Evolutionary conservation across 2,888 invertebrate species (phyloP), one percentile per base, ranked within the genome.

Genomic region (Drosophila austrosaltans): DNA sequence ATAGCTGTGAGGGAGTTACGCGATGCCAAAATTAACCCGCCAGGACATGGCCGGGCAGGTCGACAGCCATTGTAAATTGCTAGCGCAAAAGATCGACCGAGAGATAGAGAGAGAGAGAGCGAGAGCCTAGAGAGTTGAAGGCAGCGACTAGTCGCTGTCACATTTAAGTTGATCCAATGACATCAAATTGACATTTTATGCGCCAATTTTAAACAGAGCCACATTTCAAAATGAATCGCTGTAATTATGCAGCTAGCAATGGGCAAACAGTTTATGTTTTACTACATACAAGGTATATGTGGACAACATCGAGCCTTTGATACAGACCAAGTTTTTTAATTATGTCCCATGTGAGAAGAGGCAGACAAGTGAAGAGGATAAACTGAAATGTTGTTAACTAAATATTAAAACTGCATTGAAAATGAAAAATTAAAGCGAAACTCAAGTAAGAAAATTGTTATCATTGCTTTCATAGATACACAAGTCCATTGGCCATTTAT

Each of bases 81-180:
- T 78, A 69, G 69, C 59, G 68, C 39, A 53, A 32, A 22, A 20
- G 16, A 16, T 16, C 12, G 4, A 54, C 54, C 30, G 61, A 7
- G 8, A 22, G 48, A 22, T 20, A 48, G 48, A 10, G 25, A 16
- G 16, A 16, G 16, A 16, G 16, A 16, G 16, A 16, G 44, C 1
- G 6, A 42, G 16, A 42, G 42, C n/a, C 36, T 10, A 36, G 42
- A 42, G 42, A 42, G 12, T 42, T 42, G 42, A 57, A 71, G 63
- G 53, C 70, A 70, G 40, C 68, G 54, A 54, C 75, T 57, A 42
- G 48, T 42, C 63, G 25, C 53, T 57, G 40, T 72, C 76, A 69
- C 87, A 87, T 86, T 86, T 89, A 89, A 89, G 89, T 81, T 86
- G 89, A 86, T 86, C 88, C 85, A 87, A 89, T 89, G 89, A 89